Percentiles rank a stretch among this genome's conserved stretches.
phyloP scores from a whole-genome alignment of 2,797 vertebrate species.

The Morelia viridis region DNA sequence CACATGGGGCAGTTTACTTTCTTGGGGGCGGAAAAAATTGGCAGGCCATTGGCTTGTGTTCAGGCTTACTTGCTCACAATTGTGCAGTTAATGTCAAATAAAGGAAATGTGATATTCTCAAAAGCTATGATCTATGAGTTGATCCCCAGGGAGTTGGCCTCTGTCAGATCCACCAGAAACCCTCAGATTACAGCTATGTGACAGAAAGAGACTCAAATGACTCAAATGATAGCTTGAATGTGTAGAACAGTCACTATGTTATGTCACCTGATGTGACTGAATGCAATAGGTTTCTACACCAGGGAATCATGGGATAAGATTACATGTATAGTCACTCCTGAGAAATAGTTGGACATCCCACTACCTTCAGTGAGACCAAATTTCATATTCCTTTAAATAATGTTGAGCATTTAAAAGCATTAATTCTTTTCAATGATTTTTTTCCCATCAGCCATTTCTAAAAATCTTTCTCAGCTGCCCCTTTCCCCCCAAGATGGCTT shows the following conservation, averaged over 20 bases:
- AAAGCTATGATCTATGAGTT: not conserved
- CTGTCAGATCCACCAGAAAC: not conserved
- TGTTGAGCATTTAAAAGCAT: not conserved
- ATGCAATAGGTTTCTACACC: not conserved
- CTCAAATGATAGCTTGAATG: not conserved
- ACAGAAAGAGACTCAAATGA: not conserved
- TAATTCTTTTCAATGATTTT: slow-evolving; percentile 28
- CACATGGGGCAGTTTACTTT: not conserved
- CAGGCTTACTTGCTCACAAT: not conserved
- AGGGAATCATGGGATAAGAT: not conserved
- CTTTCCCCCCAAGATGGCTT: slow-evolving; percentile 33
- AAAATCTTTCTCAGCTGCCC: slow-evolving; percentile 28
- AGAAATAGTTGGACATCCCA: not conserved
- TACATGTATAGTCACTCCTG: not conserved
- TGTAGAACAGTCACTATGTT: not conserved
- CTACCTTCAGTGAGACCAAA: not conserved
- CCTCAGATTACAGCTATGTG: not conserved
- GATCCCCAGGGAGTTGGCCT: not conserved
- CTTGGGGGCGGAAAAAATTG: not conserved
- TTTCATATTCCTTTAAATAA: not conserved
- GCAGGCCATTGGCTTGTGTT: not conserved
- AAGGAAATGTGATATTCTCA: not conserved
- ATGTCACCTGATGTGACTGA: not conserved
- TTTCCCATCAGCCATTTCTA: not conserved
- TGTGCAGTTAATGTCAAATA: not conserved